A percentile compares a stretch with the other conserved stretches of the same genome.
These are phyloP conservation scores for Stenodera caucasica DNA, from an alignment of 2,888 invertebrate species.

Conservation along the genomic window DNA sequence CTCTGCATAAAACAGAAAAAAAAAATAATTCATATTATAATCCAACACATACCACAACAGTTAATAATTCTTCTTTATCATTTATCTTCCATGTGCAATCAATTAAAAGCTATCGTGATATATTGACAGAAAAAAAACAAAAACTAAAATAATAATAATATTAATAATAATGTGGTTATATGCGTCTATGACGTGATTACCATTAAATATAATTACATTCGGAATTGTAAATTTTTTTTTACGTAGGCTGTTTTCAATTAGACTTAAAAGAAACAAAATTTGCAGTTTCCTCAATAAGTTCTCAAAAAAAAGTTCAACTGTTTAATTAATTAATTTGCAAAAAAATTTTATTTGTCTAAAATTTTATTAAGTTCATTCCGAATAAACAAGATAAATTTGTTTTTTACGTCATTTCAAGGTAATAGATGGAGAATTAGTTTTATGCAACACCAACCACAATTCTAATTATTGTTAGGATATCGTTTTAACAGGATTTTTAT, in stretches of 20 bases:
- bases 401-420: background rate
- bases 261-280: slow-evolving; percentile 21
- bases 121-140: background rate
- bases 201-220: background rate
- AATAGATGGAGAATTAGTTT: background rate
- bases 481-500: slow-evolving; percentile 5
- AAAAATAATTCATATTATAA: slow-evolving; percentile 3
- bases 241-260: background rate
- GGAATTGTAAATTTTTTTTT: background rate
- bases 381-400: background rate
- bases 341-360: background rate
- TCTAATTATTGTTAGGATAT: background rate
- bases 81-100: background rate
- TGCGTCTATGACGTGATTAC: background rate
- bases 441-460: background rate
- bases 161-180: background rate
- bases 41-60: slow-evolving; percentile 12
- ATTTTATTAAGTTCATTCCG: background rate
- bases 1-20: slow-evolving; percentile 43
- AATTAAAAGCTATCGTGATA: slow-evolving; percentile 8
- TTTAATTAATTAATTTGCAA: background rate
- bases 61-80: background rate
- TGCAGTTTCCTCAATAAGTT: slow-evolving; percentile 30
- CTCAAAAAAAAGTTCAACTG: background rate
- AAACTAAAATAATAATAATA: background rate